Percentiles rank a stretch among this genome's conserved stretches.
Evolutionary conservation across 2,113 vertebrate species (phyloP).

Genomic region (Noctilio leporinus): DNA sequence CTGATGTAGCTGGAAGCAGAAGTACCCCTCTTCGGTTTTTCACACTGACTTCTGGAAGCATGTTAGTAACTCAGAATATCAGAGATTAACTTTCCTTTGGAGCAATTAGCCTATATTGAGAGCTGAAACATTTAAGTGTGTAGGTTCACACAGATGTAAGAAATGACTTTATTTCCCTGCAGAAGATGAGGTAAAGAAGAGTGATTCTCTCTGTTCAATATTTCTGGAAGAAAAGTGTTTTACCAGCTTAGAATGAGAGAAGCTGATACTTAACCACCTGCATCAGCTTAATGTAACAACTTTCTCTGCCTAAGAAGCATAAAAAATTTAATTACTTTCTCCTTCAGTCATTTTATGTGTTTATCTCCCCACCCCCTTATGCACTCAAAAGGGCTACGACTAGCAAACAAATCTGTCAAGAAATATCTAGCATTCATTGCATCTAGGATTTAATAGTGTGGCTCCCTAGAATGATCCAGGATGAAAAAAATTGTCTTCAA

Average conservation of each 20-base stretch:
- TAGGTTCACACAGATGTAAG: background rate
- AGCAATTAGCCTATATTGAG: background rate
- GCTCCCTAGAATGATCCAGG: constrained; percentile 9
- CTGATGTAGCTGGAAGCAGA: background rate
- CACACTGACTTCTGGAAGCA: background rate
- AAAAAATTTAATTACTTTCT: constrained; percentile 45
- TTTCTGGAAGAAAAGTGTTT: constrained; percentile 11
- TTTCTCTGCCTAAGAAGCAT: constrained; percentile 19
- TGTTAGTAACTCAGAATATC: background rate
- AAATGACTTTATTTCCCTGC: constrained; percentile 13
- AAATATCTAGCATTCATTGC: background rate
- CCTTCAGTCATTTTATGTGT: constrained; percentile 10
- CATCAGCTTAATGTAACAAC: background rate
- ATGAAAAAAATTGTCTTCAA: constrained; percentile 66
- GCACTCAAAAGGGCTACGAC: background rate
- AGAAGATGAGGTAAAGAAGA: background rate
- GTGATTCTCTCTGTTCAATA: background rate
- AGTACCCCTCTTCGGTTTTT: background rate
- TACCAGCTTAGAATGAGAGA: constrained; percentile 2
- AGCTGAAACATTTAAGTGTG: constrained; percentile 4
- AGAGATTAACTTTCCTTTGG: constrained; percentile 1
- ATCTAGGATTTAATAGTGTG: constrained; percentile 8
- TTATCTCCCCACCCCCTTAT: background rate
- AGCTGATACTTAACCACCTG: constrained; percentile 27
- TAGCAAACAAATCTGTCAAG: constrained; percentile 17